A percentile compares a stretch with the other conserved stretches of the same genome.
These are phyloP conservation scores for Drosophila rufa DNA, from an alignment of 1,140 invertebrate species.

Conservation along the genomic window DNA sequence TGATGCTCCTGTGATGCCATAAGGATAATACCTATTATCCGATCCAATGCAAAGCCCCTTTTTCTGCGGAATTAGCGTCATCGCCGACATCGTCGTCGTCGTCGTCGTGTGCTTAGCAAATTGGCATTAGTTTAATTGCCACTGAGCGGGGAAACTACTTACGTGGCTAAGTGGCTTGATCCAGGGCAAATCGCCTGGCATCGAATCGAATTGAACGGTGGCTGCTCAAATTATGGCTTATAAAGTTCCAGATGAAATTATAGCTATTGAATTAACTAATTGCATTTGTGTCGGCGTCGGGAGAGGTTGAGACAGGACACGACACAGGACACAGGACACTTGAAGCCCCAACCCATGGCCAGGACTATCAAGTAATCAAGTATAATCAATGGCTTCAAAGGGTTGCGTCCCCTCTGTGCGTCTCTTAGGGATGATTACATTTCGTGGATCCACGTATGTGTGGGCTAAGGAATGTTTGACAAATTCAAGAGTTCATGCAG, in stretches of 20 bases:
- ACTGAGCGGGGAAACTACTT: slow-evolving; percentile 48
- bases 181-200: slow-evolving; percentile 5
- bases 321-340: not conserved
- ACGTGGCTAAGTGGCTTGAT: slow-evolving; percentile 20
- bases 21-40: not conserved
- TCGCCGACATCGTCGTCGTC: not conserved
- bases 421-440: slow-evolving; percentile 30
- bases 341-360: not conserved
- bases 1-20: not conserved
- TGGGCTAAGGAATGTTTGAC: slow-evolving; percentile 6
- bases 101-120: slow-evolving; percentile 48
- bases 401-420: not conserved
- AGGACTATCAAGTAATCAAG: slow-evolving; percentile 22
- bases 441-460: not conserved
- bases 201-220: slow-evolving; percentile 15
- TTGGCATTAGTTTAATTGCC: slow-evolving; percentile 76
- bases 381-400: slow-evolving; percentile 49
- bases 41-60: slow-evolving; percentile 7
- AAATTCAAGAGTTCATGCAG: not conserved
- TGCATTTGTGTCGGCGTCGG: slow-evolving; percentile 42
- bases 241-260: slow-evolving; percentile 67
- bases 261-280: slow-evolving; percentile 73
- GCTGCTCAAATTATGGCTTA: slow-evolving; percentile 51
- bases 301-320: not conserved
- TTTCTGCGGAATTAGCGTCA: slow-evolving; percentile 14